Evolutionary conservation across 2,113 vertebrate species (phyloP).

Genomic region (Neotragus moschatus): DNA sequence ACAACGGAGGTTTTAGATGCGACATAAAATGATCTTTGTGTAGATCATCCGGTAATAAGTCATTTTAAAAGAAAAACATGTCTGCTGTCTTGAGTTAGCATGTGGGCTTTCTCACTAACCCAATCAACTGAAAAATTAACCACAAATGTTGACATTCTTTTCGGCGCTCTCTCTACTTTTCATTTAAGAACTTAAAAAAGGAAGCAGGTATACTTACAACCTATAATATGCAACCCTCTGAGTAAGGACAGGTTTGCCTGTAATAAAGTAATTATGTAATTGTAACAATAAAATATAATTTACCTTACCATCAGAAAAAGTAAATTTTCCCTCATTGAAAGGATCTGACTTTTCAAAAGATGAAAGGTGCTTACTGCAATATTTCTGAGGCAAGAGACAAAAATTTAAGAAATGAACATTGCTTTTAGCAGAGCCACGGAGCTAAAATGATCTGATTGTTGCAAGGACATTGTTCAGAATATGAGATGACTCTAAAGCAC

Average conservation of each 20-base stretch:
- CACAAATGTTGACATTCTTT: background rate
- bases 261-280: background rate
- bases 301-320: background rate
- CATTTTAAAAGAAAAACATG: background rate
- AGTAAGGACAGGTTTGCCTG: background rate
- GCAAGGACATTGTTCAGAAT: conserved; percentile 53
- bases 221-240: background rate
- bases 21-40: background rate
- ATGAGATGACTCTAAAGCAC: conserved; percentile 28
- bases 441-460: background rate
- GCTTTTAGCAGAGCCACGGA: background rate
- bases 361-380: conserved; percentile 22
- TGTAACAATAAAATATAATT: conserved; percentile 37
- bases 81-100: background rate
- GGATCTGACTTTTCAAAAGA: conserved; percentile 35
- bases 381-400: conserved; percentile 26
- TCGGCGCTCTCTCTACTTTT: background rate
- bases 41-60: background rate
- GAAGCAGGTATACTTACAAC: background rate
- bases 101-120: background rate
- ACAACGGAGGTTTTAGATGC: background rate
- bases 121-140: background rate
- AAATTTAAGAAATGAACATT: background rate
- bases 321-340: conserved; percentile 40
- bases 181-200: background rate